phyloP scores from a whole-genome alignment of 2,113 vertebrate genomes.

The human region DNA sequence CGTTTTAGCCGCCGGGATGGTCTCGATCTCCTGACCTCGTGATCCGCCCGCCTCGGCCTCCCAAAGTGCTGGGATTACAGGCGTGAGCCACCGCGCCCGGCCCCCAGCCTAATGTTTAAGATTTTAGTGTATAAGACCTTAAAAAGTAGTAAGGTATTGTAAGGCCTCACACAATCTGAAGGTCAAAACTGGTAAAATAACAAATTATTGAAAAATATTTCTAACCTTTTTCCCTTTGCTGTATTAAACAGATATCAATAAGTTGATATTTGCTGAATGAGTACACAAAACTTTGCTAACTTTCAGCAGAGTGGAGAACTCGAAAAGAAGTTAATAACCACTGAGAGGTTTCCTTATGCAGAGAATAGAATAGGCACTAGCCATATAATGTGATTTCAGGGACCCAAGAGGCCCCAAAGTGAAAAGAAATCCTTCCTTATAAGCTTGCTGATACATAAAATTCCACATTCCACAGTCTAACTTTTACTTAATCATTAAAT shows the following conservation, averaged over 20 bases:
- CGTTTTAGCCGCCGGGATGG: no score
- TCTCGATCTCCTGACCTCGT: no score
- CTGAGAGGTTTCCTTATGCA: not conserved
- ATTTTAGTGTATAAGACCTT: not conserved
- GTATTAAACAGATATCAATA: slow-evolving; percentile 21
- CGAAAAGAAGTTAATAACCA: not conserved
- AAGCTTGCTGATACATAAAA: not conserved
- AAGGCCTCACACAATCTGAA: not conserved
- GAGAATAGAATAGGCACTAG: not conserved
- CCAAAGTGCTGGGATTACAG: no score
- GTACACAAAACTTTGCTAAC: not conserved
- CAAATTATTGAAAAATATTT: slow-evolving; percentile 18
- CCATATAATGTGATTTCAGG: not conserved
- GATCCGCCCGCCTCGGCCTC: no score
- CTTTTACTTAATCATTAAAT: not conserved
- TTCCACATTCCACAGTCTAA: not conserved
- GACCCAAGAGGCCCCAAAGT: not conserved
- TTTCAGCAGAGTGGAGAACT: slow-evolving; percentile 12
- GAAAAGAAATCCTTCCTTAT: not conserved
- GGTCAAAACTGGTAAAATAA: not conserved
- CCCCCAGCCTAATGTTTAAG: not conserved
- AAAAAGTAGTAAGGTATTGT: not conserved
- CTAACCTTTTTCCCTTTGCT: not conserved
- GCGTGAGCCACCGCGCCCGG: no score
- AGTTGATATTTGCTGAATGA: slow-evolving; percentile 30